Percentiles rank a stretch among this genome's conserved stretches.
These are phyloP conservation scores for Alligator sinensis DNA, from an alignment of 2,113 vertebrate species.

Conservation along the genomic window DNA sequence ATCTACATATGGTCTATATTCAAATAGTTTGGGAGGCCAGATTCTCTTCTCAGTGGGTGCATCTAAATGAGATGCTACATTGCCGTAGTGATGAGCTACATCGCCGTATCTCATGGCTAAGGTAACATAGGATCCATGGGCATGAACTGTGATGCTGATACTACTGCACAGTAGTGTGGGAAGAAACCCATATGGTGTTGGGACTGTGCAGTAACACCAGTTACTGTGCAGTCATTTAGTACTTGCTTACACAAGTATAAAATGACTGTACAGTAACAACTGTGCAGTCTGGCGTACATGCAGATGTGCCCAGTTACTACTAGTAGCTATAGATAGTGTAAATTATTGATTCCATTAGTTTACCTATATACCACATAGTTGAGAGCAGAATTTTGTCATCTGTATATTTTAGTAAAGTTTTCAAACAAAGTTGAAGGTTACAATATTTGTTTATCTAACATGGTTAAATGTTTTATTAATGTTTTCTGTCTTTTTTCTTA, in stretches of 20 bases:
- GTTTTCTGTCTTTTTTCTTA: not conserved
- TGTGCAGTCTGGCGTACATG: not conserved
- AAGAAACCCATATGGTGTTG: too few species aligned
- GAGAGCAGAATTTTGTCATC: rapidly evolving
- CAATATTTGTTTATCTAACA: not conserved
- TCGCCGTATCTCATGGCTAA: too few species aligned
- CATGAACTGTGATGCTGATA: too few species aligned
- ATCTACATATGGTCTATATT: not conserved
- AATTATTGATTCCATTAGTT: not conserved
- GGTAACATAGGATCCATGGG: too few species aligned
- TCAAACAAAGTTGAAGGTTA: not conserved
- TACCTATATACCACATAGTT: not conserved
- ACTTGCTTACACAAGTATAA: too few species aligned
- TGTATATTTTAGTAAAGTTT: not conserved
- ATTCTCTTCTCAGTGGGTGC: not conserved
- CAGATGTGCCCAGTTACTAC: not conserved
- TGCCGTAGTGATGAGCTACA: too few species aligned
- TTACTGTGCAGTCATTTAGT: too few species aligned
- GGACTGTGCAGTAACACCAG: too few species aligned
- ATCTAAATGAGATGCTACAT: not conserved
- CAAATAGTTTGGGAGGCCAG: not conserved
- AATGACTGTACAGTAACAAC: too few species aligned
- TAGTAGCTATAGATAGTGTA: not conserved
- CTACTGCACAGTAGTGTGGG: too few species aligned
- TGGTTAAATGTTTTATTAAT: not conserved